phyloP scores from a whole-genome alignment of 1,140 invertebrate genomes.

The Listronotus oregonensis region DNA sequence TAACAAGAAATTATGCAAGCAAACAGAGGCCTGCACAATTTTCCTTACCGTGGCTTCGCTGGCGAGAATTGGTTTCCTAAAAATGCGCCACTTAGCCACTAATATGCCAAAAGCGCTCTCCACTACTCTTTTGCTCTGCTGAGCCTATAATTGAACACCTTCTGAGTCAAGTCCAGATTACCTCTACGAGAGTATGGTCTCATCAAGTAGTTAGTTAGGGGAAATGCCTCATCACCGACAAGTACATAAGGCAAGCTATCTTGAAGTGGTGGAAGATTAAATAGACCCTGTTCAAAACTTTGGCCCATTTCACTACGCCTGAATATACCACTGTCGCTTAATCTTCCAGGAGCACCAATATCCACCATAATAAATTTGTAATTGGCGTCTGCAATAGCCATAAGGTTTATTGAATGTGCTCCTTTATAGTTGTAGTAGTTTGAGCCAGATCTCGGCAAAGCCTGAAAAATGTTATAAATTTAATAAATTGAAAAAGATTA shows the following conservation, averaged over 20 bases:
- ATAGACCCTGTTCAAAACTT: background rate
- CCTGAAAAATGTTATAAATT: no score
- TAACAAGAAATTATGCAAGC: no score
- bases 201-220: conserved; percentile 54
- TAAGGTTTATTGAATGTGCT: no score
- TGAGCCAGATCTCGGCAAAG: no score
- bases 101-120: conserved; percentile 62
- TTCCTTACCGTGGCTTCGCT: no score
- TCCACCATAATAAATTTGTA: background rate
- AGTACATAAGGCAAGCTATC: conserved; percentile 44
- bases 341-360: background rate
- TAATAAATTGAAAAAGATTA: no score
- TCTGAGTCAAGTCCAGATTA: conserved; percentile 42
- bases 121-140: conserved; percentile 52
- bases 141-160: conserved; percentile 54
- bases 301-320: background rate
- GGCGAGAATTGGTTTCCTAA: no score
- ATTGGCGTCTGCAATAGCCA: background rate
- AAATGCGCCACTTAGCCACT: no score
- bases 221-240: conserved; percentile 61
- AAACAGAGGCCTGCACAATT: no score
- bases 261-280: background rate
- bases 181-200: conserved; percentile 55
- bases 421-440: no score
- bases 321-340: background rate